Evolutionary conservation across 2,113 vertebrate genomes (phyloP).

Genomic region (Eretmochelys imbricata): DNA sequence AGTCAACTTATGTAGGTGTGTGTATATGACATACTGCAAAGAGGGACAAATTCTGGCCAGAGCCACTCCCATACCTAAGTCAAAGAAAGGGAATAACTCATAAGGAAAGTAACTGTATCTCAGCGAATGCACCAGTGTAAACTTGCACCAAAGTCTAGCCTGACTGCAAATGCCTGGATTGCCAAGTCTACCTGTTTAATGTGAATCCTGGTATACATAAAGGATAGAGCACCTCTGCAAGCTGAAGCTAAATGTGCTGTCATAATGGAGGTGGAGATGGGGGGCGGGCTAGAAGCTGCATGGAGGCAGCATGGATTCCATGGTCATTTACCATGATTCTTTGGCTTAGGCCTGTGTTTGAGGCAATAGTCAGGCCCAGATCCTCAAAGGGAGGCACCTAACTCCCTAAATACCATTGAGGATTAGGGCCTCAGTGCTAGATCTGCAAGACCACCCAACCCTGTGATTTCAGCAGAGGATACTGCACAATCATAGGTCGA

Average conservation of each 20-base stretch:
- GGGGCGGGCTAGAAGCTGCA: neutral
- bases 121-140: neutral
- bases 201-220: neutral
- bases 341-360: neutral
- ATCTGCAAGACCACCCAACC: neutral
- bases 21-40: neutral
- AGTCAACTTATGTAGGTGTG: neutral
- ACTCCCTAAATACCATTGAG: too few relatives aligned
- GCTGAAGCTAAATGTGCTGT: neutral
- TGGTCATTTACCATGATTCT: neutral
- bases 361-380: neutral
- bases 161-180: neutral
- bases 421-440: too few relatives aligned
- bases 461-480: too few relatives aligned
- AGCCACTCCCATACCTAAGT: neutral
- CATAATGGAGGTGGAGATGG: neutral
- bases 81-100: conserved; percentile 28
- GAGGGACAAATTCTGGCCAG: neutral
- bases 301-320: neutral
- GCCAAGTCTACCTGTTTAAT: conserved; percentile 1
- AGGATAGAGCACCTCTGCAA: fast-evolving
- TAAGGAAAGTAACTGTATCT: conserved; percentile 36
- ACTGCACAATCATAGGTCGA: neutral
- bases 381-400: too few relatives aligned
- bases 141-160: neutral